Evolutionary conservation across 2,888 invertebrate genomes (phyloP).

Genomic region (Andrena bucephala): DNA sequence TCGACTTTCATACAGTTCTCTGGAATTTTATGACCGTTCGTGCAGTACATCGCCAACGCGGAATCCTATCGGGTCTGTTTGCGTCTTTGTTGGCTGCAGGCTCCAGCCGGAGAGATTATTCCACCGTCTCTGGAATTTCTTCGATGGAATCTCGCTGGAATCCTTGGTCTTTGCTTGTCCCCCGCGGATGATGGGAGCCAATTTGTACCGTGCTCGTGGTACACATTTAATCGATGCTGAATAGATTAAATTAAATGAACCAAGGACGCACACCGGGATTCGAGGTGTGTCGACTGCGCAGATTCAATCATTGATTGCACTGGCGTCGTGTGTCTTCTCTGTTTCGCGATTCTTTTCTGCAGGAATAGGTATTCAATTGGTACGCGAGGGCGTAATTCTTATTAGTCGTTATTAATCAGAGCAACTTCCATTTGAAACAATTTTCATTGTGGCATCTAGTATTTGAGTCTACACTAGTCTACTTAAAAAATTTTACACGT

Average conservation of each 20-base stretch:
- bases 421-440: no score
- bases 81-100: slow-evolving; percentile 35
- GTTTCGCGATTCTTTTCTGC: background rate
- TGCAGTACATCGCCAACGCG: slow-evolving; percentile 3
- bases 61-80: slow-evolving; percentile 39
- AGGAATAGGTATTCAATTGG: background rate
- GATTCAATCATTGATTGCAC: slow-evolving; percentile 4
- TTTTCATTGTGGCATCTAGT: no score
- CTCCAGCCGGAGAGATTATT: slow-evolving; percentile 16
- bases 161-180: background rate
- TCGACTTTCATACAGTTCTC: slow-evolving; percentile 43
- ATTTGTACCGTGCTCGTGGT: slow-evolving; percentile 13
- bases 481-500: no score
- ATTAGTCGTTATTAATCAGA: no score
- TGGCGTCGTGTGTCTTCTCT: background rate
- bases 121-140: slow-evolving; percentile 35
- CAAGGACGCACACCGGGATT: no score
- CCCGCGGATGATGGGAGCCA: background rate
- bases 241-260: no score
- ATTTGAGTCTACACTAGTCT: no score
- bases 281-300: no score
- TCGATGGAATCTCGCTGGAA: slow-evolving; percentile 29
- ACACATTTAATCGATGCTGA: slow-evolving; percentile 2
- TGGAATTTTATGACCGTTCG: slow-evolving; percentile 49
- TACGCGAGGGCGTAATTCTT: no score